Base-by-base conservation (phyloP, 2,888 invertebrate genomes). In the Cenopis cana region DNA sequence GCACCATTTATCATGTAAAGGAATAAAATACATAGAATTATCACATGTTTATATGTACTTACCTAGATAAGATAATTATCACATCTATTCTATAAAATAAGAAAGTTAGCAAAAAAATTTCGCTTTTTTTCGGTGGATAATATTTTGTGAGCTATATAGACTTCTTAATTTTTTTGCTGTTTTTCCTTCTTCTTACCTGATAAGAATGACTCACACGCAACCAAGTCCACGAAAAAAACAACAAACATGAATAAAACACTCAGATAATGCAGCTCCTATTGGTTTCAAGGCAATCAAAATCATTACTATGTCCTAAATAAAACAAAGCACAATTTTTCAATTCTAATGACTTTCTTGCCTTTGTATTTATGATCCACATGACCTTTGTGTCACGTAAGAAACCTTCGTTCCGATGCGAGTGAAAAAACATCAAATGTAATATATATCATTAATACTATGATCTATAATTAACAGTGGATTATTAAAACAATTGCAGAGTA, bases 271-370 rank as follows among this genome's bases (percentile, higher is more conserved):
- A 38, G 29, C 33, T 60, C 36, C 17, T 71, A 71, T 71, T 41
- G 67, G 55, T 61, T 56, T 67, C 66, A 71, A 71, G 66, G 71
- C 38, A 67, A 71, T 71, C 61, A 61, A 66, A 67, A 24, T 71
- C 66, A 71, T 61, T 71, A 71, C 67, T 55, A 46, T 38, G 67
- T 29, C 55, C 71, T 67, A 49, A 55, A 67, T 56, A 61, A 54
- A 70, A 29, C 49, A 18, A n/a, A 24, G 38, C 4, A 56, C 50
- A 67, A 56, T 67, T 61, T 71, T 67, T 71, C 49, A 56, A 38
- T 38, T 71, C 38, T 71, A 71, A 71, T 71, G 66, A 67, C 71
- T 67, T 55, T 55, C n/a, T 49, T 59, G 17, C 52, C 50, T 71
- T 67, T 71, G 67, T 61, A 55, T 71, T 66, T 38, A 61, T 71